Conservation (phyloP, 2,113 vertebrate genomes). For the Anolis carolinensis region DNA sequence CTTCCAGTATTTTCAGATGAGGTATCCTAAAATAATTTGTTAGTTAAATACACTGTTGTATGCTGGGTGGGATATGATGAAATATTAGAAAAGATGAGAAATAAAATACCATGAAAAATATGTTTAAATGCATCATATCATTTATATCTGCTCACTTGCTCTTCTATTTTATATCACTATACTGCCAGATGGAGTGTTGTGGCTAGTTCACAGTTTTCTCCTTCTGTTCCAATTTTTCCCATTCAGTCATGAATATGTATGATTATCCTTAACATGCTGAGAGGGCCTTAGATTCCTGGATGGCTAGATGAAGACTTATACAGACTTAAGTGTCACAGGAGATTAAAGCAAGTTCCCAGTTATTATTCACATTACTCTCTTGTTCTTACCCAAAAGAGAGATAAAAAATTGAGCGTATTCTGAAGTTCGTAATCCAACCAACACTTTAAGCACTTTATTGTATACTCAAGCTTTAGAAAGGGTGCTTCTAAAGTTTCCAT, state of each 20-base stretch:
- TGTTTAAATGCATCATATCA: conserved; percentile 40
- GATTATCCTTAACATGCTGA: conserved; percentile 64
- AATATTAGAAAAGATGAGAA: neutral
- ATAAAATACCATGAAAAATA: neutral
- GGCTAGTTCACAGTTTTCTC: conserved; percentile 49
- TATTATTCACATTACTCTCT: conserved; percentile 82
- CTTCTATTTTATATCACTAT: conserved; percentile 62
- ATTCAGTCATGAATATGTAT: conserved; percentile 79
- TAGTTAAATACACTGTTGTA: neutral
- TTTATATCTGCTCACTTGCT: conserved; percentile 41
- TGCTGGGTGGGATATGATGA: neutral
- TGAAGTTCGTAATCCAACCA: conserved; percentile 84
- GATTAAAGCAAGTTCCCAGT: conserved; percentile 81
- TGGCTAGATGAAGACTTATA: conserved; percentile 65
- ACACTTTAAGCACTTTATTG: conserved; percentile 82
- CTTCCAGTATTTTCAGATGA: neutral
- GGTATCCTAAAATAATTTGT: neutral
- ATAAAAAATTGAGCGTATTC: conserved; percentile 88
- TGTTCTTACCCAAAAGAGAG: conserved; percentile 77
- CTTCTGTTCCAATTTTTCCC: conserved; percentile 49
- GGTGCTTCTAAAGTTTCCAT: conserved; percentile 81
- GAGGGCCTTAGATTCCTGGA: conserved; percentile 66
- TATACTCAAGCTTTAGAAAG: conserved; percentile 74
- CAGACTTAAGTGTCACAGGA: conserved; percentile 75
- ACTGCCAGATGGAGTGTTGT: conserved; percentile 63